These are phyloP conservation scores for Oryzias sinensis DNA, from an alignment of 2,797 vertebrate species.

Conservation along the genomic window DNA sequence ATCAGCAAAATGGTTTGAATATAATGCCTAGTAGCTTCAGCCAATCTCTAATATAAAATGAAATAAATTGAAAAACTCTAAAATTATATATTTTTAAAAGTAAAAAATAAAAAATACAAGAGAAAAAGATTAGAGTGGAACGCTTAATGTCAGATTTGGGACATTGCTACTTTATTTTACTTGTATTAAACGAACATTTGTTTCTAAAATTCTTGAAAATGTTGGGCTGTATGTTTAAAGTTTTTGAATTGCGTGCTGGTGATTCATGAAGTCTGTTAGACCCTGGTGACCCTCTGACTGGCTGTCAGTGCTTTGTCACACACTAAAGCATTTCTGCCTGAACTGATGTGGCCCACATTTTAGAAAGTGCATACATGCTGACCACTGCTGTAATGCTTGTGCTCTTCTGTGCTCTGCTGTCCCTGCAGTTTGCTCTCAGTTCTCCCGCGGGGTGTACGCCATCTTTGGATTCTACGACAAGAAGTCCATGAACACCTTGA, in stretches of 20 bases:
- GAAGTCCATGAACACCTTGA: conserved; percentile 99
- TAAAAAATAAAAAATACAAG: too few species aligned
- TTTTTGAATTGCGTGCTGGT: background rate
- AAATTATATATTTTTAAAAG: too few species aligned
- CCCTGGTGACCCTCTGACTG: conserved; percentile 21
- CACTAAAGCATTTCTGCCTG: conserved; percentile 18
- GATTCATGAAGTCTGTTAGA: conserved; percentile 24
- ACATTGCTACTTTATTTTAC: too few species aligned
- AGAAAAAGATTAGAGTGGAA: too few species aligned
- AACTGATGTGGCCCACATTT: conserved; percentile 20
- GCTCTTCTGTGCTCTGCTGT: conserved; percentile 34
- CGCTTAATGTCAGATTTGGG: too few species aligned
- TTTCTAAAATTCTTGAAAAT: too few species aligned
- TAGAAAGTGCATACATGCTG: conserved; percentile 24
- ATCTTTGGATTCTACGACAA: conserved; percentile 99
- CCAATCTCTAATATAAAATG: too few species aligned
- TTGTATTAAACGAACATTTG: too few species aligned
- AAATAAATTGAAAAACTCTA: too few species aligned
- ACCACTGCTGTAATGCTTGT: conserved; percentile 5
- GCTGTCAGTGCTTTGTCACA: conserved; percentile 24
- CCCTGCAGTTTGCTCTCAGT: conserved; percentile 95
- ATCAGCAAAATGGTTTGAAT: too few species aligned
- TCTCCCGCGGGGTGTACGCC: conserved; percentile 97
- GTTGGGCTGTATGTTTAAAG: too few species aligned
- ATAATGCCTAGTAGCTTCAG: too few species aligned